phyloP scores from a whole-genome alignment of 2,113 vertebrate genomes.

The Urocolius indicus region DNA sequence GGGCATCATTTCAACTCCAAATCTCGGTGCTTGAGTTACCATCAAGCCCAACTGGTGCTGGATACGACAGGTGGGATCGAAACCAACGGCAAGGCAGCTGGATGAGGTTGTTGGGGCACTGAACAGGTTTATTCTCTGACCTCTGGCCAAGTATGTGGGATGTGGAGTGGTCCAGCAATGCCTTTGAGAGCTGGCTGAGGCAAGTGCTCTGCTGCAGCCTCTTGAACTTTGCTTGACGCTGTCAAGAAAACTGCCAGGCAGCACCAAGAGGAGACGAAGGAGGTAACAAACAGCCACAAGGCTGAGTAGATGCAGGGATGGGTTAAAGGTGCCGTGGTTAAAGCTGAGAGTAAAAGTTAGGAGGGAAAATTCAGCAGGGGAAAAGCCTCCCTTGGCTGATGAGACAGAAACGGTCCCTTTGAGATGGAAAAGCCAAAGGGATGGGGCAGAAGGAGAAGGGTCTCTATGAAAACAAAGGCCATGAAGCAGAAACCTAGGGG shows the following conservation, averaged over 20 bases:
- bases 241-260: not conserved
- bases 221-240: fast-evolving
- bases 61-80: not conserved
- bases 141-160: not conserved
- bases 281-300: not conserved
- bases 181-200: not conserved
- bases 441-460: not conserved
- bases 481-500: not conserved
- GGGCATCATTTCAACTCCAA: not conserved
- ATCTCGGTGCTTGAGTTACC: not conserved
- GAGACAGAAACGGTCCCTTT: not conserved
- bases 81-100: not conserved
- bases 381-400: not conserved
- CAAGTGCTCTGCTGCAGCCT: not conserved
- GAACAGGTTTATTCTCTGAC: not conserved
- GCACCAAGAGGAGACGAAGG: not conserved
- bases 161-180: fast-evolving
- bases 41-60: not conserved
- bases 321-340: fast-evolving
- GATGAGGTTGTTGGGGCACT: not conserved
- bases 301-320: fast-evolving
- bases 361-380: not conserved
- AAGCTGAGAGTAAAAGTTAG: not conserved
- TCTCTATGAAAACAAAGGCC: not conserved
- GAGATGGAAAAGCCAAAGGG: not conserved